Conservation (phyloP, 2,797 vertebrate genomes). For the Spea hammondii region DNA sequence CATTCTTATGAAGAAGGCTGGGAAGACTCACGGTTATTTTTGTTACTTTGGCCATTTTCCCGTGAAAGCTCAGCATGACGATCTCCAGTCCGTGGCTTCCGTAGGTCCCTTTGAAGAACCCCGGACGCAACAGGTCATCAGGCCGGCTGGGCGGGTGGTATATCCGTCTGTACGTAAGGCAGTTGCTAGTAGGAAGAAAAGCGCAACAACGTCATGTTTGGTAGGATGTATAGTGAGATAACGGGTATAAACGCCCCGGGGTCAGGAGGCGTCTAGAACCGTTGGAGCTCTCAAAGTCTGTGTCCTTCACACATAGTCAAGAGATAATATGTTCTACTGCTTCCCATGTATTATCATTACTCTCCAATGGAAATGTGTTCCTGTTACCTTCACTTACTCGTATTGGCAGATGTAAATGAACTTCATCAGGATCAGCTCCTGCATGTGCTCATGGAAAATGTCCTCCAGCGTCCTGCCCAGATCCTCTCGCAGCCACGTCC, state of each 20-base stretch:
- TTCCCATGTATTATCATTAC: too few species aligned
- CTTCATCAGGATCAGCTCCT: constrained; percentile 98
- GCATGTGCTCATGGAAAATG: constrained; percentile 98
- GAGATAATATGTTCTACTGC: too few species aligned
- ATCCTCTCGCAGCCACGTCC: constrained; percentile 95
- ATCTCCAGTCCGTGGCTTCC: constrained; percentile 97
- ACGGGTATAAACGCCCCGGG: too few species aligned
- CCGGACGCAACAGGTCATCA: constrained; percentile 82
- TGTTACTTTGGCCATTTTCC: constrained; percentile 82
- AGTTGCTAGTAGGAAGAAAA: constrained; percentile 78
- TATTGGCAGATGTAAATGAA: constrained; percentile 99
- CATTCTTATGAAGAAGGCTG: too few species aligned
- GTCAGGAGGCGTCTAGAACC: too few species aligned
- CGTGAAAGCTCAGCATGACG: constrained; percentile 94
- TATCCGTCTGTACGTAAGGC: constrained; percentile 94
- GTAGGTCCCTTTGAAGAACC: constrained; percentile 97
- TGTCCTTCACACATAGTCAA: too few species aligned
- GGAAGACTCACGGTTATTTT: constrained; percentile 87
- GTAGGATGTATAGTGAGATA: background rate
- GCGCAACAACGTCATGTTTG: background rate
- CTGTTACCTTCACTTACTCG: constrained; percentile 74
- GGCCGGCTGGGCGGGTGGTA: constrained; percentile 87
- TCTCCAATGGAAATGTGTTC: background rate
- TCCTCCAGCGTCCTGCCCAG: constrained; percentile 96
- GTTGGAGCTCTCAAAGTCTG: too few species aligned